Evolutionary conservation across 1,140 invertebrate genomes (phyloP).

Genomic region (Anastatus disparis): DNA sequence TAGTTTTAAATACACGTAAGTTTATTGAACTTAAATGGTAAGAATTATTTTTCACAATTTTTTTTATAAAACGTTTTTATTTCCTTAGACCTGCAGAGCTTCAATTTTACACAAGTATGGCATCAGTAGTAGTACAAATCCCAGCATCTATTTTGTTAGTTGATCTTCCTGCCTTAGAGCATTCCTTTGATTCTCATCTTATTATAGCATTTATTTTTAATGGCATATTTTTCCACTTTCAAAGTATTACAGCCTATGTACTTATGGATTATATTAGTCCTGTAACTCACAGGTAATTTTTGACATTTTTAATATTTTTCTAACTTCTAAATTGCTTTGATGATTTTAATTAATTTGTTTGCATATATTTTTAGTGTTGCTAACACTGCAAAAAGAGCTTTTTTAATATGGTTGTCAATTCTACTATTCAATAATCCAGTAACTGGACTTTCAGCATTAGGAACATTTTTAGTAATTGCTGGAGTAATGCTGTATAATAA

Average conservation of each 20-base stretch:
- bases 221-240: conserved; percentile 87
- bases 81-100: conserved; percentile 80
- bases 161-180: conserved; percentile 69
- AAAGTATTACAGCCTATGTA: conserved; percentile 88
- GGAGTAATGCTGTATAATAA: conserved; percentile 85
- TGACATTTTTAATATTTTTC: conserved; percentile 4
- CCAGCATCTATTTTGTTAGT: conserved; percentile 79
- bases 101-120: conserved; percentile 86
- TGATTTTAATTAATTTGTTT: conserved; percentile 9
- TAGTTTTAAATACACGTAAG: conserved; percentile 84
- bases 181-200: conserved; percentile 68
- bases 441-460: conserved; percentile 80
- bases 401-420: conserved; percentile 86
- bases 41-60: no score
- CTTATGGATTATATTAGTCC: conserved; percentile 89
- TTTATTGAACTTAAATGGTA: no score
- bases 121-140: conserved; percentile 83
- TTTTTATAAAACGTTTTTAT: neutral
- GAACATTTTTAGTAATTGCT: conserved; percentile 79
- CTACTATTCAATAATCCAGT: conserved; percentile 84
- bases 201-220: conserved; percentile 77
- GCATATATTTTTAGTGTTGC: conserved; percentile 77
- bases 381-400: conserved; percentile 86
- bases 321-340: conserved; percentile 7
- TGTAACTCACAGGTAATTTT: conserved; percentile 82